Base-by-base conservation (phyloP, 2,888 invertebrate species). In the Mythimna impura region DNA sequence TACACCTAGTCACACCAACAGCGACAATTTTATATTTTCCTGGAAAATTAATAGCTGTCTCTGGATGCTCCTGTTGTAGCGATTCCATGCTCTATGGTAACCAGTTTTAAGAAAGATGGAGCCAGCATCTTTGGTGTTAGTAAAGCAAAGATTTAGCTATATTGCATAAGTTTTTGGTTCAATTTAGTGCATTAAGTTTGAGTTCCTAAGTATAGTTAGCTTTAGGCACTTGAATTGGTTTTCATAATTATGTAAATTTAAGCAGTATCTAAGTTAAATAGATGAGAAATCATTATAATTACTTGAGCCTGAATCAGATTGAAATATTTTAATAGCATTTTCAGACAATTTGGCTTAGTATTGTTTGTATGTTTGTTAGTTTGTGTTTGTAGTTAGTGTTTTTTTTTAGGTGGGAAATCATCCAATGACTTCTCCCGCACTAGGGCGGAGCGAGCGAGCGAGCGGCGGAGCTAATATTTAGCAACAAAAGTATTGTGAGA, bases 131-230 rank as follows among this genome's bases (percentile, higher is more conserved):
- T 68, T 54, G 34, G 57, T 57, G 22, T 66, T 58, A 25, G 57
- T 60, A 55, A 30, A 68, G 54, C 36, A 55, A 76, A 71, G 62
- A 50, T 58, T 65, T 63, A 30, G 50, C 50, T 77, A 68, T 63
- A 80, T 82, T 68, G 66, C 68, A 40, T 8, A 68, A 80, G 72
- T 68, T 68, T 71, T 68, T 60, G 30, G 62, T 50, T 58, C 10
- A 68, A 82, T 65, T 71, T 43, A 54, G 54, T 71, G 65, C 68
- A 66, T 62, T 10, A 36, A 82, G 66, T 69, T 71, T 7, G 3
- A 72, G 80, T 72, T 63, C 12, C 2, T 40, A 47, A 71, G 52
- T 63, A 34, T 8, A 25, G 12, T 20, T 60, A 54, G 43, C 22
- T 77, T 67, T 47, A 54, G 52, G 70, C 43, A 69, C 47, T 78